Conservation (phyloP, 2,888 invertebrate genomes). For the Cosmopolites sordidus region DNA sequence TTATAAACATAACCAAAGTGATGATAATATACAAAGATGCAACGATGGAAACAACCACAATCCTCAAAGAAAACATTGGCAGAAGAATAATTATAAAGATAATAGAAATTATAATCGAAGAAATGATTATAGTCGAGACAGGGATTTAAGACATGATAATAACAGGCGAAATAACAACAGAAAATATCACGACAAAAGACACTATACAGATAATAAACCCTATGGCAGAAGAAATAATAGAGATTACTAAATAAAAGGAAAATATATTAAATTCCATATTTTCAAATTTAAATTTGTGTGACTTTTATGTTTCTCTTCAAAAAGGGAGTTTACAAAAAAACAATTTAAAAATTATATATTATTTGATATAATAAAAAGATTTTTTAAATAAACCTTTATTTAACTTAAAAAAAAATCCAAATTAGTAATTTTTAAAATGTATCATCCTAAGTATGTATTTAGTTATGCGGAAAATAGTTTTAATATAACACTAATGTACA, state of each 20-base stretch:
- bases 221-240: slow-evolving; percentile 8
- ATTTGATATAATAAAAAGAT: no score
- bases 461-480: no score
- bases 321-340: no score
- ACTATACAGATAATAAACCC: slow-evolving; percentile 4
- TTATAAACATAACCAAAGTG: background rate
- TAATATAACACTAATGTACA: no score
- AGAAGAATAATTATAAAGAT: background rate
- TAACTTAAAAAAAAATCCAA: no score
- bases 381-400: no score
- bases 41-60: no score
- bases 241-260: background rate
- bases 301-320: no score
- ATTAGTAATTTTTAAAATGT: no score
- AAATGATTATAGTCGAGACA: slow-evolving; percentile 13
- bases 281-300: background rate
- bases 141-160: slow-evolving; percentile 21
- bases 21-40: background rate
- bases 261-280: background rate
- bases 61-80: no score
- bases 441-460: no score
- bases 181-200: slow-evolving; percentile 10
- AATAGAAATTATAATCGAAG: slow-evolving; percentile 1
- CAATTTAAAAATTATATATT: no score
- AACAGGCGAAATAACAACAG: slow-evolving; percentile 18